These are phyloP conservation scores for Syncerus caffer DNA, from an alignment of 2,797 vertebrate genomes.

Conservation along the genomic window DNA sequence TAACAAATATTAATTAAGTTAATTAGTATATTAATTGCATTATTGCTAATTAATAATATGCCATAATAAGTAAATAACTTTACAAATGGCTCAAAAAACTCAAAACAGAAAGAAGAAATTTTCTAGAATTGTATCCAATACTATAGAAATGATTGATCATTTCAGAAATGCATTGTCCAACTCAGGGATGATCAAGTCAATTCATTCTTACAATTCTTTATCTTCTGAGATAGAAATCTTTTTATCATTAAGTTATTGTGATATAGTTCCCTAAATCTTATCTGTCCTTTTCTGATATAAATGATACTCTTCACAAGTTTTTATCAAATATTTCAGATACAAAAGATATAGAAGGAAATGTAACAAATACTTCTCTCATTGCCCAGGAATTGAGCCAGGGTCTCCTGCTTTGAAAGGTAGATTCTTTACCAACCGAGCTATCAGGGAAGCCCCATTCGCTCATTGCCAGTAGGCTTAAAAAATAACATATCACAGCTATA, in stretches of 20 bases:
- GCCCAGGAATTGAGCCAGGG: not conserved
- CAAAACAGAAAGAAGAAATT: not conserved
- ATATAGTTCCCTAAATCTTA: not conserved
- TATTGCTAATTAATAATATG: not conserved
- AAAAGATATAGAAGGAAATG: not conserved
- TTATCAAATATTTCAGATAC: not conserved
- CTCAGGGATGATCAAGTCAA: not conserved
- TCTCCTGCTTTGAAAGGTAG: not conserved
- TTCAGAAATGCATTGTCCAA: not conserved
- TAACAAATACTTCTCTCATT: not conserved
- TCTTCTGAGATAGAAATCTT: not conserved
- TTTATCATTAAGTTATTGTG: not conserved
- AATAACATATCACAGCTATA: not conserved
- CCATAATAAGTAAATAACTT: conserved; percentile 52
- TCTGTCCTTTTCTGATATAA: conserved; percentile 11
- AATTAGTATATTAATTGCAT: not conserved
- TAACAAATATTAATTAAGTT: not conserved
- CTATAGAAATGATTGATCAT: not conserved
- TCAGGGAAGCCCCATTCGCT: not conserved
- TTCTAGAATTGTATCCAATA: not conserved
- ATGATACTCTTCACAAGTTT: not conserved
- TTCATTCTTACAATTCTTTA: conserved; percentile 9
- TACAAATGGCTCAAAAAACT: not conserved
- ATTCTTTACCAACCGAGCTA: not conserved
- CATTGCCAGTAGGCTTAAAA: not conserved